Evolutionary conservation across 2,797 vertebrate species (phyloP), one percentile per base, ranked within the genome.

Genomic region (Peromyscus attwateri): DNA sequence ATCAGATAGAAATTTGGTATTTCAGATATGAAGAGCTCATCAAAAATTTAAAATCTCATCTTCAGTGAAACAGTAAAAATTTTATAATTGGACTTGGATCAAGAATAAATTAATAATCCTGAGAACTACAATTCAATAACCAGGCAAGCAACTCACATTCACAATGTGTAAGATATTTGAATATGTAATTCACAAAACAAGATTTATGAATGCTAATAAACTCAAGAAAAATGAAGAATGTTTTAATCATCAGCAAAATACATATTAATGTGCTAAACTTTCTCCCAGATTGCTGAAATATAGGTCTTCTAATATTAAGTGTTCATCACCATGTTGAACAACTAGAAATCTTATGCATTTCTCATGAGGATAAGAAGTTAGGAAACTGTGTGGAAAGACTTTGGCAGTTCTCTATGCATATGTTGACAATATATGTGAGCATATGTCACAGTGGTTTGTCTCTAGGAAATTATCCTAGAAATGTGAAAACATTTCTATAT

Each of bases 21-120:
- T 87, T 91, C 71, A 76, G 82, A 93, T 10, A 55, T 60, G 71
- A 85, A 49, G 46, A 46, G 71, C 70, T 94, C 27, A 77, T 62
- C 57, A 94, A 92, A 94, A 81, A 79, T 89, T 82, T 70, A 62
- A 92, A 85, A 25, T 62, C 43, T 68, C 80, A 71, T 55, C n/a
- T 92, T 80, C 40, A 81, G 16, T 68, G 70, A 60, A 29, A 87
- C 19, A 80, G 49, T n/a, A 92, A 95, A 95, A 93, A 87, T 82
- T 77, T 55, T 4, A 25, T 62, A 92, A 66, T 25, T 93, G 19
- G 17, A 66, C n/a, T 81, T 81, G 34, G 14, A 76, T 92, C 12
- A 14, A 92, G 52, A 80, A 94, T 55, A 96, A 2, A 37, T 84
- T 90, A 83, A 87, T 94, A 95, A 91, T n/a, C 46, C 46, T 83